These are phyloP conservation scores for Ailurus styani DNA, from an alignment of 2,113 vertebrate species.

Conservation along the genomic window DNA sequence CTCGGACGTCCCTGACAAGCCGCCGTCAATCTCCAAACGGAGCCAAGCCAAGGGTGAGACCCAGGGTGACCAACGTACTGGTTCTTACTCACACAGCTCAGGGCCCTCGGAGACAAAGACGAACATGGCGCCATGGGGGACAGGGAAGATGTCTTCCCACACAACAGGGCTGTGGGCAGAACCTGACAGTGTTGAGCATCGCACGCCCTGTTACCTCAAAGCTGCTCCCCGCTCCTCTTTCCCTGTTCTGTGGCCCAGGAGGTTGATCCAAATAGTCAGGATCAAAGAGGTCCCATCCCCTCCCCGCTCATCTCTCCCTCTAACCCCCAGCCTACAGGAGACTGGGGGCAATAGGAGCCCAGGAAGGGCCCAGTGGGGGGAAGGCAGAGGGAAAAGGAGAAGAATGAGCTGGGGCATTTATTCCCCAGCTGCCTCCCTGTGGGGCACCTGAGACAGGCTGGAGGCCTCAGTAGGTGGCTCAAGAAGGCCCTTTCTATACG, in stretches of 20 bases:
- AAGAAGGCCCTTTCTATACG: rapidly evolving
- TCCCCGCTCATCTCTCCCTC: neutral
- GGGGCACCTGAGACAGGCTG: neutral
- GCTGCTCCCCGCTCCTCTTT: no score
- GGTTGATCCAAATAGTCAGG: neutral
- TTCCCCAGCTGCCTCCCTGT: neutral
- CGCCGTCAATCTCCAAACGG: neutral
- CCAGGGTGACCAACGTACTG: neutral
- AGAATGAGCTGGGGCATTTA: neutral
- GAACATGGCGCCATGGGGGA: rapidly evolving
- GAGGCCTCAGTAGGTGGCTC: neutral
- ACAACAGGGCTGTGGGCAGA: neutral
- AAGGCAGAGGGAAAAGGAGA: neutral
- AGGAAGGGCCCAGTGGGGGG: neutral
- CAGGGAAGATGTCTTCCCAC: neutral
- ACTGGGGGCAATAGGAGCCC: rapidly evolving
- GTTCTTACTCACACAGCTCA: neutral
- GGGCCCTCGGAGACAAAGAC: neutral
- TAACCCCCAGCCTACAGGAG: neutral
- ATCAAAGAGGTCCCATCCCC: neutral
- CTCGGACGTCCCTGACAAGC: neutral
- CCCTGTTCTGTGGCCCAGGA: neutral
- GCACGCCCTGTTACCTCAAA: neutral
- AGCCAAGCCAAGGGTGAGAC: neutral
- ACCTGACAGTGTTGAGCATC: rapidly evolving